Percentiles rank a stretch among this genome's conserved stretches.
phyloP scores from a whole-genome alignment of 23 tunicate species.

The Trididemnum clinides region DNA sequence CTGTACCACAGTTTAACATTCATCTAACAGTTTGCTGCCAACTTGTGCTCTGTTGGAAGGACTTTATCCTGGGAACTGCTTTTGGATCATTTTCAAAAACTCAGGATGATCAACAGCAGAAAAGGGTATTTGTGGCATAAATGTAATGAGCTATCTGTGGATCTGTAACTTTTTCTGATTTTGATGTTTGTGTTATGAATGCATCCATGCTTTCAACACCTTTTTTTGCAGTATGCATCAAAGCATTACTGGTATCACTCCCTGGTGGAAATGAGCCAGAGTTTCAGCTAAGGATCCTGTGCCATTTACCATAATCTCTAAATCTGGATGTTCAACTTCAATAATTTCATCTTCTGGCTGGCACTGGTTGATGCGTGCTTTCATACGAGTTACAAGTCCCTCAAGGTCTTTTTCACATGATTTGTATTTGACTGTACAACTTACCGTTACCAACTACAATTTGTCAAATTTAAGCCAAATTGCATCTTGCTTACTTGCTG shows the following conservation, averaged over 20 bases:
- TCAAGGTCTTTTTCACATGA: neutral
- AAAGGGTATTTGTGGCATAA: conserved; percentile 12
- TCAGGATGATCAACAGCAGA: neutral
- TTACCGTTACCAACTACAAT: too few relatives aligned
- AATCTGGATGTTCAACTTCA: neutral
- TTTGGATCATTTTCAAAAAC: conserved; percentile 9
- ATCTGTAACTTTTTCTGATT: neutral
- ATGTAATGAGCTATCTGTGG: conserved; percentile 14
- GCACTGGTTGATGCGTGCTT: neutral
- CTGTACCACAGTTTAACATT: neutral
- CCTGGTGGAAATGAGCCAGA: neutral
- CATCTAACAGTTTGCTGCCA: conserved; percentile 13
- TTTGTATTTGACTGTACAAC: neutral
- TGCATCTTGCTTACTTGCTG: neutral
- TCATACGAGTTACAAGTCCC: neutral
- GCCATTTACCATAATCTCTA: neutral
- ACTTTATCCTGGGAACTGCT: conserved; percentile 3
- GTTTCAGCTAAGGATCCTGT: neutral
- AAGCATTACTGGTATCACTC: neutral
- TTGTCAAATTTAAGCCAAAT: neutral
- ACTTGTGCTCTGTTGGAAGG: conserved; percentile 3
- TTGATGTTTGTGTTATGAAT: neutral
- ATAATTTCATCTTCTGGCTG: neutral
- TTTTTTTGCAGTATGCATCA: too few relatives aligned
- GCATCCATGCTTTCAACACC: neutral